Evolutionary conservation across 2,113 vertebrate genomes (phyloP), one percentile per base, ranked within the genome.

Genomic region (Chaenocephalus aceratus): DNA sequence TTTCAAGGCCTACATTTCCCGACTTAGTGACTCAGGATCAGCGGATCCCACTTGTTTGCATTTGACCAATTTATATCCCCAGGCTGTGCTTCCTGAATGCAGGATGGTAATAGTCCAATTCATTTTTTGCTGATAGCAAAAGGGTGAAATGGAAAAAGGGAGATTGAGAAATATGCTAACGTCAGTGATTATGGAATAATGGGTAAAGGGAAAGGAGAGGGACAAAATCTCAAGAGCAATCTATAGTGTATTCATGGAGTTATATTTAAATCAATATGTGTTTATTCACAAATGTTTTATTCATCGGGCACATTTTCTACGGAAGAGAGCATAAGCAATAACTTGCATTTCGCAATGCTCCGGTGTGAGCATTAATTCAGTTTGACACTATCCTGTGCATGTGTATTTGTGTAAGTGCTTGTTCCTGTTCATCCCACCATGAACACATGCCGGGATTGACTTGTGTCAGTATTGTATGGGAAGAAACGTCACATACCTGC

Each of bases 271-370:
- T 92, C 86, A 90, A 90, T 90, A 73, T 82, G 70, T 88, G 81
- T 91, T 91, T 91, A 86, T 88, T 86, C 67, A 14, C 23, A 74
- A 53, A 93, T 93, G 89, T 91, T 92, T 93, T 91, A 93, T 93
- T 93, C 90, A 93, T 90, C 10, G 5, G 12, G 56, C 65, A 49
- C 70, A 71, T 79, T 88, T 77, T 89, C 64, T 46, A 5, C 3
- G 49, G 83, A 74, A 72, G 70, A 66, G 13, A 67, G 77, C 72
- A 83, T 85, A 80, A 84, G 86, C 66, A 90, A 82, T 89, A 85
- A 86, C 65, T 80, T 87, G 60, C 65, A 82, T 87, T 72, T 41
- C 79, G 83, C 65, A 75, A 59, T 46, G 60, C 66, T 82, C 56
- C n/a, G 5, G 71, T 74, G 45, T 51, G 10, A 60, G 58, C 90